Percentiles rank a stretch among this genome's conserved stretches.
Evolutionary conservation across 2,888 invertebrate genomes (phyloP).

Genomic region (Catotricha subobsoleta): DNA sequence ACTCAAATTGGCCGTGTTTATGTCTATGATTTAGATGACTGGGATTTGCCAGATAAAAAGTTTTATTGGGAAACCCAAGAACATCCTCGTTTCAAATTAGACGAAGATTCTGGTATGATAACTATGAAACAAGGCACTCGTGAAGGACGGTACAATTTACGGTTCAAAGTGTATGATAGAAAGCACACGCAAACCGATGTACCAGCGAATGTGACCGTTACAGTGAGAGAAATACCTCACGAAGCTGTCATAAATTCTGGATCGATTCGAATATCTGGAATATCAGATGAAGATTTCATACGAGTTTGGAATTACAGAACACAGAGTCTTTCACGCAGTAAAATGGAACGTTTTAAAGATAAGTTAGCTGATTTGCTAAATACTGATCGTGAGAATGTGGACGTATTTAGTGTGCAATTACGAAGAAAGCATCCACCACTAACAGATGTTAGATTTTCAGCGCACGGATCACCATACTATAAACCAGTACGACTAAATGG

Average conservation of each 20-base stretch:
- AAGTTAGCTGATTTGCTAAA: constrained; percentile 72
- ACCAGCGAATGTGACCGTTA: constrained; percentile 89
- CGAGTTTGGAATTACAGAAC: constrained; percentile 86
- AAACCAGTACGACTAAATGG: constrained; percentile 89
- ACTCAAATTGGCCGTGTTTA: constrained; percentile 89
- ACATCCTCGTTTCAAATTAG: constrained; percentile 72
- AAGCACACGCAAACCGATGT: constrained; percentile 91
- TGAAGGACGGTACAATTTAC: constrained; percentile 66
- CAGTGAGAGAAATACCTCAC: constrained; percentile 84
- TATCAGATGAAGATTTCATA: constrained; percentile 92
- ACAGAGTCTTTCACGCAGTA: constrained; percentile 67
- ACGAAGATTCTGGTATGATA: constrained; percentile 87
- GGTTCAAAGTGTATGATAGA: constrained; percentile 78
- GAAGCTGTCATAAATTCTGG: constrained; percentile 93
- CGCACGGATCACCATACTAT: constrained; percentile 90
- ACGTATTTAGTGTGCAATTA: constrained; percentile 89
- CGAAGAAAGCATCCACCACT: constrained; percentile 71
- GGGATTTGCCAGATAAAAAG: constrained; percentile 95
- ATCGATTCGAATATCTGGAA: constrained; percentile 79
- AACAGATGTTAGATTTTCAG: constrained; percentile 85
- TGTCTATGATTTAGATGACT: constrained; percentile 94
- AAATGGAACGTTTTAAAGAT: constrained; percentile 74
- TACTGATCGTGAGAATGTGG: constrained; percentile 75
- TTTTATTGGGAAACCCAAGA: constrained; percentile 85
- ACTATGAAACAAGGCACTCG: constrained; percentile 86